Conservation (phyloP, 2,113 vertebrate species). For the Periophthalmus modestus region DNA sequence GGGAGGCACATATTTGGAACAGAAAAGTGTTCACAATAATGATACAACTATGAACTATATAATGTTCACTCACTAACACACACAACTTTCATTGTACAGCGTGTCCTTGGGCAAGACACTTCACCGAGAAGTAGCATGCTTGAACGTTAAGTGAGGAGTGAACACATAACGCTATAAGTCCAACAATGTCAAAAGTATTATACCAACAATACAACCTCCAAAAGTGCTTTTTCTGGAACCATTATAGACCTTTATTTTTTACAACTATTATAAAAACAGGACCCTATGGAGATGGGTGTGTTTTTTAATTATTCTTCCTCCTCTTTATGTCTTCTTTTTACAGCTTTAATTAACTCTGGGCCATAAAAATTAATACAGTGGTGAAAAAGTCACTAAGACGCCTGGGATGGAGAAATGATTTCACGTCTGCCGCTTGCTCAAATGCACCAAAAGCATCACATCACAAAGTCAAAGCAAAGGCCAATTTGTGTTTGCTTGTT, state of each 20-base stretch:
- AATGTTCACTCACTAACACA: not conserved
- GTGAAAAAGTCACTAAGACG: not conserved
- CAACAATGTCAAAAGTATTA: not conserved
- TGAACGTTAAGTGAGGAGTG: not conserved
- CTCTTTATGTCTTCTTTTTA: not conserved
- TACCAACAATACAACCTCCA: not conserved
- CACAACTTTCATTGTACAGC: not conserved
- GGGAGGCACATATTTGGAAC: too few species aligned
- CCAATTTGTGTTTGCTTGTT: constrained; percentile 12
- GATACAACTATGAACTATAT: too few species aligned
- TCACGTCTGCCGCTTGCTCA: not conserved
- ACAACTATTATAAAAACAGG: not conserved
- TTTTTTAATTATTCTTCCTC: constrained; percentile 1
- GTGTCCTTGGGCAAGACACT: not conserved
- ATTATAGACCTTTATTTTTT: not conserved
- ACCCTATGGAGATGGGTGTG: not conserved
- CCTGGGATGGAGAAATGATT: constrained; percentile 1
- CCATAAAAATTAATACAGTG: constrained; percentile 8
- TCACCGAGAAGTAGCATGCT: not conserved
- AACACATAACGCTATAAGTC: not conserved
- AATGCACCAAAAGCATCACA: not conserved
- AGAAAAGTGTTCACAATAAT: too few species aligned
- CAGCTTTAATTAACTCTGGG: constrained; percentile 7
- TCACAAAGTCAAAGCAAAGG: constrained; percentile 18
- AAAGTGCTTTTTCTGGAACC: not conserved